These are phyloP conservation scores for Drosophila putrida DNA, from an alignment of 2,888 invertebrate genomes.

Conservation along the genomic window DNA sequence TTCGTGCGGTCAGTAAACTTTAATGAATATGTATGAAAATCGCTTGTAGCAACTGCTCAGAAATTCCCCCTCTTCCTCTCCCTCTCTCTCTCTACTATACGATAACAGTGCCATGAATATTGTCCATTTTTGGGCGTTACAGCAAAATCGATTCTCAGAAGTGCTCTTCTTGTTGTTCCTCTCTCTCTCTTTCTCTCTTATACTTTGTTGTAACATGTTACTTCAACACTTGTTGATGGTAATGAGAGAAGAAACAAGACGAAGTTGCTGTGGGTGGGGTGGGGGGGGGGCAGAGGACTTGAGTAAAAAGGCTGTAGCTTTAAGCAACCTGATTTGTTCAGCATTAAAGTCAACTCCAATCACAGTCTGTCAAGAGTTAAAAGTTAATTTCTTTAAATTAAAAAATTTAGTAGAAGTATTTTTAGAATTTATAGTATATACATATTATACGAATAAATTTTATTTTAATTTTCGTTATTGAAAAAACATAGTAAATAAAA, in stretches of 20 bases:
- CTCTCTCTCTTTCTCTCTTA: slow-evolving; percentile 3
- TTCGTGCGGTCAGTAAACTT: slow-evolving; percentile 78
- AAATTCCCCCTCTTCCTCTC: slow-evolving; percentile 2
- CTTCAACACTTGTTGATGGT: slow-evolving; percentile 75
- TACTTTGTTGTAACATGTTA: slow-evolving; percentile 37
- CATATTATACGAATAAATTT: too few species aligned
- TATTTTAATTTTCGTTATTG: too few species aligned
- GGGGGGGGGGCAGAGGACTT: not conserved
- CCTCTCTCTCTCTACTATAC: not conserved
- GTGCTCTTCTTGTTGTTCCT: slow-evolving; percentile 25
- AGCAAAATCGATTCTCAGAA: slow-evolving; percentile 50
- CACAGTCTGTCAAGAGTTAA: too few species aligned
- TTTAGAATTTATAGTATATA: too few species aligned
- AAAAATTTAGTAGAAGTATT: too few species aligned
- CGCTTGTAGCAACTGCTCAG: slow-evolving; percentile 62
- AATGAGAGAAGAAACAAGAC: slow-evolving; percentile 40
- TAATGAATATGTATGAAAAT: slow-evolving; percentile 81
- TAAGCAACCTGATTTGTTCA: not conserved
- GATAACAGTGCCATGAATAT: slow-evolving; percentile 63
- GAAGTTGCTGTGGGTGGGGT: not conserved
- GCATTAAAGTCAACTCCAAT: not conserved
- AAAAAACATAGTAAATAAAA: too few species aligned
- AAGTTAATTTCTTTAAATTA: too few species aligned
- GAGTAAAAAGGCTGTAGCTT: not conserved
- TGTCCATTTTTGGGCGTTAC: slow-evolving; percentile 46